Evolutionary conservation across 2,797 vertebrate genomes (phyloP).

Genomic region (Malurus leucopterus): DNA sequence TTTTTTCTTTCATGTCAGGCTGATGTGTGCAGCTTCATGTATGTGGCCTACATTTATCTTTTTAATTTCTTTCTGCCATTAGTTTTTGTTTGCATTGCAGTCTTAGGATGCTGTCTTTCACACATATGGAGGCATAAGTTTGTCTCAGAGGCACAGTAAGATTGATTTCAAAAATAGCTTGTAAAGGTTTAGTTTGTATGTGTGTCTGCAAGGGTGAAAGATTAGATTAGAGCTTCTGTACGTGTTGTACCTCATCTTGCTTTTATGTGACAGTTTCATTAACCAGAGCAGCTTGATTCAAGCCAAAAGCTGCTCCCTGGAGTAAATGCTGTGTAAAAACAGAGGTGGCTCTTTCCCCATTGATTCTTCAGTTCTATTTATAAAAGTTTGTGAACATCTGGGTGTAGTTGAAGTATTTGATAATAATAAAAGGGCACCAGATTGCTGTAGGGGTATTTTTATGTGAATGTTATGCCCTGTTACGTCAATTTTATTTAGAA

Average conservation of each 20-base stretch:
- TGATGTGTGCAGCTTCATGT: background rate
- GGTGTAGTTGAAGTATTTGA: background rate
- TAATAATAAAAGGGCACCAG: background rate
- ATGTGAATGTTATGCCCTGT: background rate
- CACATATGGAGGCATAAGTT: background rate
- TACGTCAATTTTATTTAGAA: background rate
- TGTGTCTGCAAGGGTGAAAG: background rate
- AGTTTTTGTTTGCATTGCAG: background rate
- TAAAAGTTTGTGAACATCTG: background rate
- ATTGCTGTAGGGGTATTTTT: background rate
- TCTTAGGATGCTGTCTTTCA: background rate
- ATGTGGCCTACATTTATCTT: rapidly evolving
- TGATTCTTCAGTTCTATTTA: background rate
- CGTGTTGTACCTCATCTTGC: background rate
- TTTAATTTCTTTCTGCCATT: background rate
- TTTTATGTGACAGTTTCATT: conserved; percentile 17
- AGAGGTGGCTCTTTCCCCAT: background rate
- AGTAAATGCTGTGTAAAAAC: background rate
- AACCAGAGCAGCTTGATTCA: background rate
- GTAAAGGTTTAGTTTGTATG: background rate
- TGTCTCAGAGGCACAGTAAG: background rate
- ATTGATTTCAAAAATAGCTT: background rate
- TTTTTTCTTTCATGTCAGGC: background rate
- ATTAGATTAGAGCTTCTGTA: background rate
- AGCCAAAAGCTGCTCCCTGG: background rate